These are phyloP conservation scores for Onychomys torridus DNA, from an alignment of 2,797 vertebrate species.

Conservation along the genomic window DNA sequence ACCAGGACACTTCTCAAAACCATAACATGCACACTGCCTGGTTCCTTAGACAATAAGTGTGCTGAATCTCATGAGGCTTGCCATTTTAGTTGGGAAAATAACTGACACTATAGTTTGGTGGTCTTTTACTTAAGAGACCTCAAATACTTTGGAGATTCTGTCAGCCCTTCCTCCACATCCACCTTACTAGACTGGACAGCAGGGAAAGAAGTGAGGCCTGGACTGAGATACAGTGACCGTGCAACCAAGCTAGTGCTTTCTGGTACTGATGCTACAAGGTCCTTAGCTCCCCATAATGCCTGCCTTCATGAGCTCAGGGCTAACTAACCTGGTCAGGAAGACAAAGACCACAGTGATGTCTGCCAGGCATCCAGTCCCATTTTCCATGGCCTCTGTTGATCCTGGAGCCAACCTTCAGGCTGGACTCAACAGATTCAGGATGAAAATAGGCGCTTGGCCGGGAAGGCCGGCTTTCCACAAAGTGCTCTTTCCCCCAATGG, in stretches of 20 bases:
- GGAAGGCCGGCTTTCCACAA: conserved; percentile 82
- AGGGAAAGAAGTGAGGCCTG: not conserved
- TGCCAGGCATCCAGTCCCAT: conserved; percentile 81
- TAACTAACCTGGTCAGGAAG: conserved; percentile 79
- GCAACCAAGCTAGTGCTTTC: conserved; percentile 40
- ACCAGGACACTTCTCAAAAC: not conserved
- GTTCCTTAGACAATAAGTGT: conserved; percentile 26
- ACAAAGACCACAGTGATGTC: conserved; percentile 73
- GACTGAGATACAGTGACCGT: conserved; percentile 28
- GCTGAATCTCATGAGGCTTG: not conserved
- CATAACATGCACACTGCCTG: conserved; percentile 43
- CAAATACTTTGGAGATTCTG: not conserved
- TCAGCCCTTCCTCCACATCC: not conserved
- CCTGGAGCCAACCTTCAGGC: conserved; percentile 83
- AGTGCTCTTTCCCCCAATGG: conserved; percentile 81
- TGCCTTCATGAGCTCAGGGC: conserved; percentile 55
- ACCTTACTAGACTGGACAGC: conserved; percentile 12
- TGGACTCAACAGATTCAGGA: conserved; percentile 86
- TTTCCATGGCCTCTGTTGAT: conserved; percentile 90
- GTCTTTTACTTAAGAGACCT: not conserved
- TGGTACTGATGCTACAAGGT: conserved; percentile 33
- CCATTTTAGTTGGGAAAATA: not conserved
- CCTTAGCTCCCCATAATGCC: not conserved
- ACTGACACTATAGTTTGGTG: not conserved
- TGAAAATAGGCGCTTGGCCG: conserved; percentile 87